A percentile compares a stretch with the other conserved stretches of the same genome.
phyloP scores from a whole-genome alignment of 2,797 vertebrate genomes.

The Coregonus ussuriensis region DNA sequence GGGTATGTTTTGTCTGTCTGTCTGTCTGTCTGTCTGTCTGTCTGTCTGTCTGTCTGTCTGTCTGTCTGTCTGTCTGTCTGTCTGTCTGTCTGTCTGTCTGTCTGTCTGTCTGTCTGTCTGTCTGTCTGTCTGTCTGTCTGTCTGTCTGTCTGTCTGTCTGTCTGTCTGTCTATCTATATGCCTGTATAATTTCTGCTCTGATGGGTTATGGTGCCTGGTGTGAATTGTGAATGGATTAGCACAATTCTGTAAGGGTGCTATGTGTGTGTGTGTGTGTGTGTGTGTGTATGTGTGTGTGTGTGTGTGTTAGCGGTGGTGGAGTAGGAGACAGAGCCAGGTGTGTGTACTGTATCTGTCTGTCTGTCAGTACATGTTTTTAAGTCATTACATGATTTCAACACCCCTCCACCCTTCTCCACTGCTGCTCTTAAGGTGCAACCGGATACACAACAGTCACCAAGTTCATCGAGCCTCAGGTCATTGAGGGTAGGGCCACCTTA shows the following conservation, averaged over 20 bases:
- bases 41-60: constrained; percentile 19
- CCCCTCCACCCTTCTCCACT: constrained; percentile 49
- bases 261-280: constrained; percentile 21
- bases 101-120: neutral
- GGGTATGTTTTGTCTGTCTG: too few species aligned
- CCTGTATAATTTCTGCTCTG: neutral
- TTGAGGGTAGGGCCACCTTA: constrained; percentile 70
- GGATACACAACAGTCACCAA: constrained; percentile 39
- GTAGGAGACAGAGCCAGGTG: constrained; percentile 38
- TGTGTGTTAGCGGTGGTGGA: constrained; percentile 24
- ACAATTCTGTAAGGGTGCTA: neutral
- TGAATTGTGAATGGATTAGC: neutral
- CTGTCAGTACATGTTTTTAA: constrained; percentile 46
- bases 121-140: neutral
- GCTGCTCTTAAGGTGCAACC: constrained; percentile 65
- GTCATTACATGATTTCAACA: constrained; percentile 65
- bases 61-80: constrained; percentile 11
- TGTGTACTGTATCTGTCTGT: constrained; percentile 57
- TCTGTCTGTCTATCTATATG: constrained; percentile 3
- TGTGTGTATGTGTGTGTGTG: constrained; percentile 26
- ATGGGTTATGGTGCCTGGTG: neutral
- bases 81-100: neutral
- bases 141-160: constrained; percentile 17
- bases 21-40: constrained; percentile 17
- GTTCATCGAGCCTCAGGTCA: constrained; percentile 66